Percentiles rank a stretch among this genome's conserved stretches.
These are phyloP conservation scores for Cotesia congregata DNA, from an alignment of 2,888 invertebrate genomes.

Conservation along the genomic window DNA sequence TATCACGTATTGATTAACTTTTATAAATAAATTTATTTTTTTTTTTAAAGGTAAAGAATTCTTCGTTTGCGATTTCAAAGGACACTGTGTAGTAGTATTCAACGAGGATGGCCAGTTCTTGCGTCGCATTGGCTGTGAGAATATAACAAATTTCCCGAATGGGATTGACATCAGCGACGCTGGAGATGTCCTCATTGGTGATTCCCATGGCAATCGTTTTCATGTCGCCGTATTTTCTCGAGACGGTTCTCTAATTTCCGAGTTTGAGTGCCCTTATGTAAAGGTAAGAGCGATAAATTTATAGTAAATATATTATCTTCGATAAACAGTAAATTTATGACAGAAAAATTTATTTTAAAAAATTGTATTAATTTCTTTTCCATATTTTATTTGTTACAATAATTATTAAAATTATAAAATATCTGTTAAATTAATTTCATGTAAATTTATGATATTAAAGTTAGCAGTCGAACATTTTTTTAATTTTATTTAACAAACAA, in stretches of 20 bases:
- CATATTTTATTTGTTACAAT: too few species aligned
- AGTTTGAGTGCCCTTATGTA: constrained; percentile 97
- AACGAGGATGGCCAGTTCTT: constrained; percentile 92
- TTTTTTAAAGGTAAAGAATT: constrained; percentile 83
- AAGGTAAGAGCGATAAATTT: constrained; percentile 77
- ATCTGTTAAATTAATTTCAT: too few species aligned
- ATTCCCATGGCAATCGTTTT: constrained; percentile 97
- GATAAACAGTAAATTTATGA: neutral
- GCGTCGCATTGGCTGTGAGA: constrained; percentile 95
- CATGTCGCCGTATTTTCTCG: constrained; percentile 96
- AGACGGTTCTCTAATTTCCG: constrained; percentile 88
- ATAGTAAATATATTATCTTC: neutral
- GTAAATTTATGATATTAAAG: too few species aligned
- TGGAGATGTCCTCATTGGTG: constrained; percentile 95
- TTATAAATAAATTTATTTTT: constrained; percentile 8
- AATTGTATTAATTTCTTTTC: too few species aligned
- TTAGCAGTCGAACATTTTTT: too few species aligned
- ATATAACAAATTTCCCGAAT: constrained; percentile 96
- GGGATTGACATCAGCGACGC: constrained; percentile 98
- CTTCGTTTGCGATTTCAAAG: constrained; percentile 98
- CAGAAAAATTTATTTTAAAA: too few species aligned
- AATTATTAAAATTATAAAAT: too few species aligned
- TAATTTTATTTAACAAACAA: too few species aligned
- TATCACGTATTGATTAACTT: neutral
- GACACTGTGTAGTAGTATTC: constrained; percentile 97